Conservation (phyloP, 2,113 vertebrate genomes). For the Piprites chloris region DNA sequence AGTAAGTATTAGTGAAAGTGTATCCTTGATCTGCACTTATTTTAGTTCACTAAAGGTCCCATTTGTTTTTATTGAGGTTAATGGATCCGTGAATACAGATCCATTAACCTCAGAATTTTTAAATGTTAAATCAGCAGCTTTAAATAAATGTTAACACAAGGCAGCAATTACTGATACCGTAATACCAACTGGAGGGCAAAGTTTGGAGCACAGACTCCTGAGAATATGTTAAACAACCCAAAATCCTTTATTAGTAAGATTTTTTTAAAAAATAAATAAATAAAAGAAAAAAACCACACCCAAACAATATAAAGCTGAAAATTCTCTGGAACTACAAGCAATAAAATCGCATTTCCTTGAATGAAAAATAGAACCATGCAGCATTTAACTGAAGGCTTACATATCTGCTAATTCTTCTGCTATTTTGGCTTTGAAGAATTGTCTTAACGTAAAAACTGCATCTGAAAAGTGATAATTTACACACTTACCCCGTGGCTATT, state of each 20-base stretch:
- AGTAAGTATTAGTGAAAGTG: conserved; percentile 73
- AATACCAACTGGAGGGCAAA: conserved; percentile 78
- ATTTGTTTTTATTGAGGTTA: conserved; percentile 86
- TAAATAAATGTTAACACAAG: conserved; percentile 82
- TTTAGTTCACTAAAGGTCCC: conserved; percentile 82
- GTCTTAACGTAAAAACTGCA: not conserved
- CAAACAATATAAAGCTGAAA: conserved; percentile 7
- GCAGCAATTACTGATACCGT: conserved; percentile 77
- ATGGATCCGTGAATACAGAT: conserved; percentile 76
- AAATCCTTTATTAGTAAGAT: conserved; percentile 67
- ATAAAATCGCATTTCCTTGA: conserved; percentile 12
- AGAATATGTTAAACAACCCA: conserved; percentile 67
- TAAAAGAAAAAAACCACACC: too few relatives aligned
- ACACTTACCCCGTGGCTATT: not conserved
- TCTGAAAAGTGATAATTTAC: conserved; percentile 46
- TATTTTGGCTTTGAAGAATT: conserved; percentile 32
- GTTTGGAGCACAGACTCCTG: conserved; percentile 66
- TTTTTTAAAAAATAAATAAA: too few relatives aligned
- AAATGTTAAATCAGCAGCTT: conserved; percentile 86
- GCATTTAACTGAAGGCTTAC: conserved; percentile 34
- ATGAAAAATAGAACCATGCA: not conserved
- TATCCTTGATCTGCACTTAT: conserved; percentile 78
- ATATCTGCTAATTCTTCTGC: conserved; percentile 15
- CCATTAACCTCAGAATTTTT: conserved; percentile 83
- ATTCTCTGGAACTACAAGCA: conserved; percentile 35